Conservation (phyloP, 2,888 invertebrate species). For the Melikaiella ostensackeni region DNA sequence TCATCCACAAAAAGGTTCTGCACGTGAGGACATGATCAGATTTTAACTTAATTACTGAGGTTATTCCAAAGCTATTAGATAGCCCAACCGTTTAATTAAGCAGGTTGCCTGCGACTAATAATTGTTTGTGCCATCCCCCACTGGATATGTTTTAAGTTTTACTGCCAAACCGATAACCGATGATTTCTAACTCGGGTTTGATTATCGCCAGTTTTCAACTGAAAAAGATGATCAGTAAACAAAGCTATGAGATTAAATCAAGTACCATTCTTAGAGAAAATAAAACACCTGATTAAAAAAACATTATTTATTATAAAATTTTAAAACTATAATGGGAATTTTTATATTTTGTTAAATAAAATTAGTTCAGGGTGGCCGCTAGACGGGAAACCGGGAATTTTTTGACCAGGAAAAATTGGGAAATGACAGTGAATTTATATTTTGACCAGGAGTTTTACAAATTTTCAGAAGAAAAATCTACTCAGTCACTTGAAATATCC, state of each 20-base stretch:
- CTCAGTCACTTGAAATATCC: too few relatives aligned
- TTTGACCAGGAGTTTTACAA: too few relatives aligned
- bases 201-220: neutral
- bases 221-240: neutral
- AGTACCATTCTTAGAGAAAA: too few relatives aligned
- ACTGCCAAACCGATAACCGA: constrained; percentile 43
- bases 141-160: constrained; percentile 42
- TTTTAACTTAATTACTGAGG: constrained; percentile 46
- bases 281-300: neutral
- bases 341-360: too few relatives aligned
- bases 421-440: too few relatives aligned
- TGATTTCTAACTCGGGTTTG: constrained; percentile 10
- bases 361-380: too few relatives aligned
- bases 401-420: too few relatives aligned
- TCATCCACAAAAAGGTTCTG: neutral
- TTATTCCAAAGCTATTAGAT: constrained; percentile 50
- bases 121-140: constrained; percentile 43
- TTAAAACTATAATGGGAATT: too few relatives aligned
- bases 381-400: too few relatives aligned
- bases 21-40: constrained; percentile 16
- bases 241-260: too few relatives aligned
- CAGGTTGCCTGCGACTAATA: constrained; percentile 43
- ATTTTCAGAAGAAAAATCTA: too few relatives aligned
- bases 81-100: constrained; percentile 43
- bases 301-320: too few relatives aligned